A percentile compares a stretch with the other conserved stretches of the same genome.
Conservation (phyloP, 2,888 invertebrate species). For the Pachydiplax longipennis region DNA sequence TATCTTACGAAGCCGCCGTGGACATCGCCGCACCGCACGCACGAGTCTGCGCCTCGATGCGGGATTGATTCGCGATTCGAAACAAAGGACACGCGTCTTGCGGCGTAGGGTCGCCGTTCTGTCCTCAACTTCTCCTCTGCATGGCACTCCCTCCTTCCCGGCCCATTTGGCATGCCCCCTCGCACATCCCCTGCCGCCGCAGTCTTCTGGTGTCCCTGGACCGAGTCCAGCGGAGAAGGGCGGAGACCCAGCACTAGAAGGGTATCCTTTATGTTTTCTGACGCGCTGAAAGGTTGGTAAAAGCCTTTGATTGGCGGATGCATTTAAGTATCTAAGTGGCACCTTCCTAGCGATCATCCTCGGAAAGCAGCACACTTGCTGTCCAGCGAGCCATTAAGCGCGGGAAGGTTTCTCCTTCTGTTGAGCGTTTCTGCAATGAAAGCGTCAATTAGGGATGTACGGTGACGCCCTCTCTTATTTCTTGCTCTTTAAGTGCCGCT, state of each 20-base stretch:
- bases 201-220: not conserved
- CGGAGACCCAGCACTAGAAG: not conserved
- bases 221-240: not conserved
- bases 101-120: not conserved
- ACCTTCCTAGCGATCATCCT: not conserved
- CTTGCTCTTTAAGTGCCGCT: too few species aligned
- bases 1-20: slow-evolving; percentile 15
- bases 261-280: not conserved
- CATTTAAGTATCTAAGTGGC: not conserved
- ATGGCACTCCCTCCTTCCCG: not conserved
- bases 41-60: not conserved
- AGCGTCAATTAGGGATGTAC: too few species aligned
- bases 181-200: too few species aligned
- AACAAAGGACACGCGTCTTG: slow-evolving; percentile 36
- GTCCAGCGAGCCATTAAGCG: too few species aligned
- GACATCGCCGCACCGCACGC: not conserved
- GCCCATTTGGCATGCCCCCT: slow-evolving; percentile 14
- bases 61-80: slow-evolving; percentile 34
- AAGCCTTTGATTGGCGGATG: not conserved
- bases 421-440: too few species aligned
- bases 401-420: too few species aligned
- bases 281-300: not conserved
- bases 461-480: too few species aligned
- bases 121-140: not conserved
- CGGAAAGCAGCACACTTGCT: not conserved